Evolutionary conservation across 1,140 invertebrate genomes (phyloP), one percentile per base, ranked within the genome.

Genomic region (Sarcophaga bullata): DNA sequence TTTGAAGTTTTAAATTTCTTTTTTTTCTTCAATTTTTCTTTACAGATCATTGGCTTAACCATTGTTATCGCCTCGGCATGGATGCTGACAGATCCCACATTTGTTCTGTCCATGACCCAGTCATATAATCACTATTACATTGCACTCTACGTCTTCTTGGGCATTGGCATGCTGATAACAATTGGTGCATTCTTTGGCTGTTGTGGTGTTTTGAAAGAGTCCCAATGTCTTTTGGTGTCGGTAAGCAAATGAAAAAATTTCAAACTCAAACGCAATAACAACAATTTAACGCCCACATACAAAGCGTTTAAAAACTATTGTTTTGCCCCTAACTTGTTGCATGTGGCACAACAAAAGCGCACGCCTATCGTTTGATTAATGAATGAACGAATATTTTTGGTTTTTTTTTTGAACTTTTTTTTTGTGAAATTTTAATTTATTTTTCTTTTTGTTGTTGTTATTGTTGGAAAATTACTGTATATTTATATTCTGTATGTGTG

Each of bases 181-280:
- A 88, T 96, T 68, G 94, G 98, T 37, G 95, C 96, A 0, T 95
- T 98, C 90, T 93, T 98, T 49, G 98, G 97, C 80, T 98, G 97
- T 89, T 97, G 95, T 90, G 97, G 97, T 46, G 95, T 97, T 11
- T 93, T 96, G 80, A 93, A 94, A 84, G 96, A 98, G 90, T 97
- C 94, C 83, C 95, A 95, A 86, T 97, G 96, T 90, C 94, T 98
- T 92, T 92, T 99, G 10, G 93, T 96, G 83, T 93, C 95, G 86
- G 95, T 96, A 90, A 94, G 88, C 86, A 81, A 48, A 6, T 19
- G 17, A 68, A 68, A 68, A 19, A 7, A 80, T 25, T 19, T 37
- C 19, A 37, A 15, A 47, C 2, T 58, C 15, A 58, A 6, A 10
- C n/a, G 10, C 49, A 10, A 48, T 80, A 8, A 7, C n/a, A n/a